phyloP scores from a whole-genome alignment of 1,140 invertebrate genomes.

The Vollenhovia emeryi region DNA sequence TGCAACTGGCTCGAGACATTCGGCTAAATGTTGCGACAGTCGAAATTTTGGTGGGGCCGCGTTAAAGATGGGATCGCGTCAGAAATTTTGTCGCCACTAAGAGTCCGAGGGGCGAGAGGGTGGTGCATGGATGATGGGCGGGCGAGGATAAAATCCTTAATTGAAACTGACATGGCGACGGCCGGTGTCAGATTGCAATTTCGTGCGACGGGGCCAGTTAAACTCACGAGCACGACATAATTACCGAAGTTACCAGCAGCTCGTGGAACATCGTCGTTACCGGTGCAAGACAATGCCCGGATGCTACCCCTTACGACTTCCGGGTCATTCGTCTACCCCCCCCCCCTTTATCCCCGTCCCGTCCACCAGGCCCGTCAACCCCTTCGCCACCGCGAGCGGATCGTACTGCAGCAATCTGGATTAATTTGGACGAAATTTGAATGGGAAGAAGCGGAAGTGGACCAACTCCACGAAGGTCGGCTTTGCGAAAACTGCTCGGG shows the following conservation, averaged over 20 bases:
- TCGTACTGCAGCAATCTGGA: constrained; percentile 23
- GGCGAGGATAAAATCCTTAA: constrained; percentile 68
- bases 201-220: constrained; percentile 63
- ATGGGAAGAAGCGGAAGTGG: constrained; percentile 17
- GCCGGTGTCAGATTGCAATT: constrained; percentile 64
- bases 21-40: neutral
- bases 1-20: neutral
- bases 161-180: constrained; percentile 60
- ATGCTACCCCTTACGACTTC: constrained; percentile 62
- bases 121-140: neutral
- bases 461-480: neutral
- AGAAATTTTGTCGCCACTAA: neutral
- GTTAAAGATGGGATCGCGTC: neutral
- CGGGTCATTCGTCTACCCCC: constrained; percentile 50
- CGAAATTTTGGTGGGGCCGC: neutral
- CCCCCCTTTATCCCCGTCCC: neutral
- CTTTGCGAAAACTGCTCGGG: neutral
- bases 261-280: constrained; percentile 44
- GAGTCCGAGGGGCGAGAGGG: neutral
- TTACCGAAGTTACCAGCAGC: constrained; percentile 68
- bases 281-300: constrained; percentile 60
- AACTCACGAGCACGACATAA: constrained; percentile 68
- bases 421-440: constrained; percentile 61
- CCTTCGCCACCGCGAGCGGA: neutral
- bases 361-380: neutral